These are phyloP conservation scores for Microtus richardsoni DNA, from an alignment of 2,113 vertebrate genomes.

Conservation along the genomic window DNA sequence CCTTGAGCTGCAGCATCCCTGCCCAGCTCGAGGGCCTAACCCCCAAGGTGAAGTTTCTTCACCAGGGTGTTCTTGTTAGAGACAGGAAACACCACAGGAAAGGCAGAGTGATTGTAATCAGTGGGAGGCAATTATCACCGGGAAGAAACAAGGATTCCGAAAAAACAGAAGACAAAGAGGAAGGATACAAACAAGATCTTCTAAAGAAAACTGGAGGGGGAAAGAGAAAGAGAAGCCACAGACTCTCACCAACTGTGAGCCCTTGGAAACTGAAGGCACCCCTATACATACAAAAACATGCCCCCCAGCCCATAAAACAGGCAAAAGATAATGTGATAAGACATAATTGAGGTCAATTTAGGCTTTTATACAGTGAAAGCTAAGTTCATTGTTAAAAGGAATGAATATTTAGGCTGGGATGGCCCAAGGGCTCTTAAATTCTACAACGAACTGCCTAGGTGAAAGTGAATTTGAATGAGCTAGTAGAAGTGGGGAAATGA, in stretches of 20 bases:
- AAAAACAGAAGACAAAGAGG: conserved; percentile 24
- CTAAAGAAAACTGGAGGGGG: background rate
- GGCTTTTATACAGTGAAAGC: conserved; percentile 10
- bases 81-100: background rate
- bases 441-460: background rate
- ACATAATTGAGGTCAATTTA: background rate
- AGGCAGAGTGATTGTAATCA: background rate
- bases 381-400: background rate
- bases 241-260: background rate
- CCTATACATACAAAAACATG: background rate
- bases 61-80: background rate
- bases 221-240: background rate
- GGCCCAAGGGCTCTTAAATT: background rate
- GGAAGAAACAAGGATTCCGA: conserved; percentile 23
- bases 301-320: background rate
- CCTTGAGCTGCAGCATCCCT: no score
- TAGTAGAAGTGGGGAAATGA: background rate
- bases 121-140: conserved; percentile 27
- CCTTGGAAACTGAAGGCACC: background rate
- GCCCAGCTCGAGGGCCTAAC: no score
- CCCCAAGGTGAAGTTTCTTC: background rate
- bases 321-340: background rate
- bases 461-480: background rate
- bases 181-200: conserved; percentile 19
- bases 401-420: background rate